These are phyloP conservation scores for Pogonomyrmex californicus DNA, from an alignment of 1,140 invertebrate species.

Conservation along the genomic window DNA sequence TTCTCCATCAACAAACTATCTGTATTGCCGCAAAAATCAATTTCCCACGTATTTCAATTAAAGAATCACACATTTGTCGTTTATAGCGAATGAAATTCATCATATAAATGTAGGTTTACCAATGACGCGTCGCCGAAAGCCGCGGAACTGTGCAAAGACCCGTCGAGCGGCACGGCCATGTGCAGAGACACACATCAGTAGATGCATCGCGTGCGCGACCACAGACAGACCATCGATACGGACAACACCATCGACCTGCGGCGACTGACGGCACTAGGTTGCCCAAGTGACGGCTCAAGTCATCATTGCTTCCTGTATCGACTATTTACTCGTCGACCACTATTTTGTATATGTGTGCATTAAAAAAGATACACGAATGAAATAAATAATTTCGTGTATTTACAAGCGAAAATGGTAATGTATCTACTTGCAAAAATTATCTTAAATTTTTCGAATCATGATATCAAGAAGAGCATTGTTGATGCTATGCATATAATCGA, in stretches of 20 bases:
- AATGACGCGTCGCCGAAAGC: constrained; percentile 78
- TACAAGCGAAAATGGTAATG: not conserved
- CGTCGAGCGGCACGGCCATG: constrained; percentile 84
- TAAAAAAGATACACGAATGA: not conserved
- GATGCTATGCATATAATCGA: not conserved
- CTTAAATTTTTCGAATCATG: constrained; percentile 29
- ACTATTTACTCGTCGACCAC: not conserved
- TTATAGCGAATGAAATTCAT: constrained; percentile 43
- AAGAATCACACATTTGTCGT: constrained; percentile 21
- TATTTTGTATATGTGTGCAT: not conserved
- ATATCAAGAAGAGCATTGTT: constrained; percentile 59
- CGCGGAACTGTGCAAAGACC: constrained; percentile 78
- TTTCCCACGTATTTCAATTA: constrained; percentile 11
- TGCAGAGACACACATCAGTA: constrained; percentile 84
- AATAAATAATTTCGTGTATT: not conserved
- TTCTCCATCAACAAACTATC: constrained; percentile 30
- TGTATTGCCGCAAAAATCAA: constrained; percentile 29
- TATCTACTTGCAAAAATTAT: not conserved
- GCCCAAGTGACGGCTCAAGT: constrained; percentile 54
- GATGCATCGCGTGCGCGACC: constrained; percentile 83
- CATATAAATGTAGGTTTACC: constrained; percentile 79
- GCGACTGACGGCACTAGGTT: constrained; percentile 73
- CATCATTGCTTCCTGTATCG: constrained; percentile 55
- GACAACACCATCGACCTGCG: constrained; percentile 80
- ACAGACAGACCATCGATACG: constrained; percentile 83